Evolutionary conservation across 2,888 invertebrate genomes (phyloP).

Genomic region (Philopedon plagiatum): DNA sequence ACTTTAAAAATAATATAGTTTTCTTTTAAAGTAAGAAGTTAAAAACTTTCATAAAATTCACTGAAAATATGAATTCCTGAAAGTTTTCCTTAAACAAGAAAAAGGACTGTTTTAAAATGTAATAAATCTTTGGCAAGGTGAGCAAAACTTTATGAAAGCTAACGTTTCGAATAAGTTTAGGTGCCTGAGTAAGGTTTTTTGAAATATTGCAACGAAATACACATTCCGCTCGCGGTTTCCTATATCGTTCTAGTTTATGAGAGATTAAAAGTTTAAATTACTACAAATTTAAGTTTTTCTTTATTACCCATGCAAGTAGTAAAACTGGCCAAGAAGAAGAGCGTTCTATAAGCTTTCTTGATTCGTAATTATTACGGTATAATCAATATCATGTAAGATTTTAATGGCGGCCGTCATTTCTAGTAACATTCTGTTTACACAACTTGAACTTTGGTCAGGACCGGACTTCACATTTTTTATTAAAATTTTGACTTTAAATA

Average conservation of each 20-base stretch:
- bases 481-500: no score
- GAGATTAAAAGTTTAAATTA: background rate
- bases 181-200: slow-evolving; percentile 50
- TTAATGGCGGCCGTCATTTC: no score
- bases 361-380: no score
- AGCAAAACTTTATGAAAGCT: slow-evolving; percentile 64
- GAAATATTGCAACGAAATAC: slow-evolving; percentile 41
- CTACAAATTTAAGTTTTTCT: no score
- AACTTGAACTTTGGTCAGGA: no score
- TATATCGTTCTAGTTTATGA: background rate
- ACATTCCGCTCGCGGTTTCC: slow-evolving; percentile 27
- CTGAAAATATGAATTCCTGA: slow-evolving; percentile 33
- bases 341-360: no score
- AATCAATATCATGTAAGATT: no score
- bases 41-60: background rate
- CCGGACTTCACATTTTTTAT: no score
- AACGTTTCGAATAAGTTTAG: slow-evolving; percentile 66
- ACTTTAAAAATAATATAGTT: background rate
- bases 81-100: slow-evolving; percentile 6
- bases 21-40: background rate
- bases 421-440: no score
- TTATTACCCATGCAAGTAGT: no score
- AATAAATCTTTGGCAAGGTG: slow-evolving; percentile 64
- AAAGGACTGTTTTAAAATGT: slow-evolving; percentile 62
- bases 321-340: no score